Evolutionary conservation across 2,888 invertebrate genomes (phyloP), one percentile per base, ranked within the genome.

Genomic region (Therioaphis trifolii): DNA sequence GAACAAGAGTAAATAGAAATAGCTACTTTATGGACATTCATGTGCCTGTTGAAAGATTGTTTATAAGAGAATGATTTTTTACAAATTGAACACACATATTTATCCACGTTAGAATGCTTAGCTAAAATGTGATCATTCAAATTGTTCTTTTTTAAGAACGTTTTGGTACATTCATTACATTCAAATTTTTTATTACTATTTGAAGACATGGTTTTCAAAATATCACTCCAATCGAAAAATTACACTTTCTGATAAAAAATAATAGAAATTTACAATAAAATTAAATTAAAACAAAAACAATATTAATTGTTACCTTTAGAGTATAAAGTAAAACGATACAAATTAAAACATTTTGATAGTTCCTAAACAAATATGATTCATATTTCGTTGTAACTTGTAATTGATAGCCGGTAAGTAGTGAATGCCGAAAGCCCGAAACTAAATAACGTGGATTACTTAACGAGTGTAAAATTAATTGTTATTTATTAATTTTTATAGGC

Each of bases 21-120:
- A 35, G 72, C 61, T 35, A 82, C 35, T 74, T 82, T 82, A 43
- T 82, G 82, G 0, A 72, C 63, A 72, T 82, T 82, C 82, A 82
- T 82, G 18, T 82, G 82, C 12, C 82, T 49, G 27, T 82, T 82
- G 9, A 82, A 74, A 18, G 82, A 82, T 29, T 82, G 82, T 52
- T 82, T 82, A 18, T 82, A 82, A 9, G 82, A 46, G 61, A 82
- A 82, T 18, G 72, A 49, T 52, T 74, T 82, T 14, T 63, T 29
- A 61, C 82, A 82, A 49, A 72, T 18, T 3, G 74, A 66, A 4
- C 82, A 82, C 12, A 27, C 49, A 72, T 72, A 82, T 49, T 82
- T 82, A 1, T 82, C 49, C 2, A 49, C n/a, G 9, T 82, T 63
- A 0, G 82, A 82, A 40, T 82, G 82, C 74, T 74, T 82, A 4